Evolutionary conservation across 2,797 vertebrate genomes (phyloP).

Genomic region (Megaceryle alcyon): DNA sequence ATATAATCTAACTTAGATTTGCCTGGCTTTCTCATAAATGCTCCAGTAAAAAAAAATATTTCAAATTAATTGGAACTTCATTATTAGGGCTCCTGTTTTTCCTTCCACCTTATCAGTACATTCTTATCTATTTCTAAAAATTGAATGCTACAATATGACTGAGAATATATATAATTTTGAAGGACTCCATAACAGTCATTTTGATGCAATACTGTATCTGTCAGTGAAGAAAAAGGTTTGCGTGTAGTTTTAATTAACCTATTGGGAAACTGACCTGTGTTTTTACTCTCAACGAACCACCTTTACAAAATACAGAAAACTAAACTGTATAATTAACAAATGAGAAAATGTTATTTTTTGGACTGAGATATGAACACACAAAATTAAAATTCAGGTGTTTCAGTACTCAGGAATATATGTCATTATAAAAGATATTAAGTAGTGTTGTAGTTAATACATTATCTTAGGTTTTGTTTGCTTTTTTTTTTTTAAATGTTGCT

Average conservation of each 20-base stretch:
- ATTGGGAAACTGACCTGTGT: not conserved
- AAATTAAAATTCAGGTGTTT: constrained; percentile 53
- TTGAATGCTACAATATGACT: not conserved
- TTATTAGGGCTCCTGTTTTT: not conserved
- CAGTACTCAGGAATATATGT: not conserved
- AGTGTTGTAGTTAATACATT: constrained; percentile 50
- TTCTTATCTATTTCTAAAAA: not conserved
- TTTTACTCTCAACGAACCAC: not conserved
- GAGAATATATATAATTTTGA: not conserved
- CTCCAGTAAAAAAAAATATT: not conserved
- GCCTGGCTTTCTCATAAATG: not conserved
- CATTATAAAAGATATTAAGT: constrained; percentile 25
- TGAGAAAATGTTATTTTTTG: not conserved
- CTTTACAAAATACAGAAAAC: not conserved
- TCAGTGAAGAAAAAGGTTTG: not conserved
- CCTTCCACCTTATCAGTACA: not conserved
- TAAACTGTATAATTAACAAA: not conserved
- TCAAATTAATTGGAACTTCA: not conserved
- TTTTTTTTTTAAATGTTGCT: not conserved
- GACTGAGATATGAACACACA: constrained; percentile 49
- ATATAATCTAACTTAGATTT: not conserved
- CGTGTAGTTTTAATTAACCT: not conserved
- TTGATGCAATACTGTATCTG: not conserved
- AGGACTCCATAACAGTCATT: not conserved
- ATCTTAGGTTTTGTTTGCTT: not conserved